phyloP scores from a whole-genome alignment of 2,797 vertebrate species.

The Enteromius fasciolatus region DNA sequence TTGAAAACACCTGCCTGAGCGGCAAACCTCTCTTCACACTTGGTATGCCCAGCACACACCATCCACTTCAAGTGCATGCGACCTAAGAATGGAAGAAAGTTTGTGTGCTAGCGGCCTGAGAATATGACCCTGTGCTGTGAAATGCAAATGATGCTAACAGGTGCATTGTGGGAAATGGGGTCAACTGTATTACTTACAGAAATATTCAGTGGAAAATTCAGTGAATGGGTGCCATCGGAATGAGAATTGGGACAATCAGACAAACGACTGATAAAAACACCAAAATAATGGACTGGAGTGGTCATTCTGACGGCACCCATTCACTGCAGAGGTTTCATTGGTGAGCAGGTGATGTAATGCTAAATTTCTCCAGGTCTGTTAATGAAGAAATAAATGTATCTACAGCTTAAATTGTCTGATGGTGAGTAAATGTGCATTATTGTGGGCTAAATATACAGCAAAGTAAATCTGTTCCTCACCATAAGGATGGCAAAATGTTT shows the following conservation, averaged over 20 bases:
- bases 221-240: not conserved
- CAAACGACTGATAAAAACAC: not conserved
- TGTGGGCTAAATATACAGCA: not conserved
- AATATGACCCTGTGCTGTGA: slow-evolving; percentile 34
- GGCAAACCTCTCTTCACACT: slow-evolving; percentile 77
- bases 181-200: not conserved
- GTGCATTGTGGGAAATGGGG: slow-evolving; percentile 32
- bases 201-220: not conserved
- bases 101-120: slow-evolving; percentile 19
- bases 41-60: slow-evolving; percentile 64
- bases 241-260: not conserved
- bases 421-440: not conserved
- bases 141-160: slow-evolving; percentile 23
- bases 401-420: not conserved
- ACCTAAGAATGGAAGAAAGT: slow-evolving; percentile 24
- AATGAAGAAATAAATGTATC: not conserved
- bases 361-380: not conserved
- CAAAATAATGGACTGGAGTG: not conserved
- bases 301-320: not conserved
- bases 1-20: slow-evolving; percentile 76
- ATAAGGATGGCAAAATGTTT: not conserved
- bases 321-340: not conserved
- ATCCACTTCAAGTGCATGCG: slow-evolving; percentile 14
- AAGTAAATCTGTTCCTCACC: not conserved
- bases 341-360: not conserved